Conservation (phyloP, 2,113 vertebrate species). For the Elanoides forficatus region DNA sequence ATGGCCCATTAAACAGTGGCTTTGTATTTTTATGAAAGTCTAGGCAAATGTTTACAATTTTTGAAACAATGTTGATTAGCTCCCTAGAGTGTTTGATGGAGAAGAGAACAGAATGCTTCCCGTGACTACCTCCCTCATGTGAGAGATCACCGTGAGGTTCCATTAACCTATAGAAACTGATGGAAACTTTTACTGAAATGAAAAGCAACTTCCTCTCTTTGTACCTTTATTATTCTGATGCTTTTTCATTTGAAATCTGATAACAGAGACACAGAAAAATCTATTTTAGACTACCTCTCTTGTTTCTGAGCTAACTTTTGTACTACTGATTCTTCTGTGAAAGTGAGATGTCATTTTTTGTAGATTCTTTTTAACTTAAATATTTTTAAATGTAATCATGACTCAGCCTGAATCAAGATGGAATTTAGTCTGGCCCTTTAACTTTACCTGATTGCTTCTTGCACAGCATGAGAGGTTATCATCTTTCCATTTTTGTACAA, state of each 20-base stretch:
- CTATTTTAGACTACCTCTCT: not conserved
- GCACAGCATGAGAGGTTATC: not conserved
- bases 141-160: not conserved
- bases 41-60: not conserved
- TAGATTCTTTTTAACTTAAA: not conserved
- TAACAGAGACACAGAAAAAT: not conserved
- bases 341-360: not conserved
- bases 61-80: not conserved
- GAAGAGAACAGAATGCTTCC: not conserved
- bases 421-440: not conserved
- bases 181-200: not conserved
- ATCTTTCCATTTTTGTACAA: not conserved
- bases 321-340: not conserved
- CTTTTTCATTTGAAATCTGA: not conserved
- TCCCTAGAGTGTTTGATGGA: not conserved
- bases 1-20: not conserved
- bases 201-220: not conserved
- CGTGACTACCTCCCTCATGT: not conserved
- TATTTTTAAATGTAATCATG: not conserved
- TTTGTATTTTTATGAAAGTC: not conserved
- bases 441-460: not conserved
- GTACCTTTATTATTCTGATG: not conserved
- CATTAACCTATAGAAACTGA: not conserved
- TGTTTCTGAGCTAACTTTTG: not conserved
- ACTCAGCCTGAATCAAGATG: not conserved